Evolutionary conservation across 2,113 vertebrate species (phyloP).

Genomic region (Pteruthius melanotis): DNA sequence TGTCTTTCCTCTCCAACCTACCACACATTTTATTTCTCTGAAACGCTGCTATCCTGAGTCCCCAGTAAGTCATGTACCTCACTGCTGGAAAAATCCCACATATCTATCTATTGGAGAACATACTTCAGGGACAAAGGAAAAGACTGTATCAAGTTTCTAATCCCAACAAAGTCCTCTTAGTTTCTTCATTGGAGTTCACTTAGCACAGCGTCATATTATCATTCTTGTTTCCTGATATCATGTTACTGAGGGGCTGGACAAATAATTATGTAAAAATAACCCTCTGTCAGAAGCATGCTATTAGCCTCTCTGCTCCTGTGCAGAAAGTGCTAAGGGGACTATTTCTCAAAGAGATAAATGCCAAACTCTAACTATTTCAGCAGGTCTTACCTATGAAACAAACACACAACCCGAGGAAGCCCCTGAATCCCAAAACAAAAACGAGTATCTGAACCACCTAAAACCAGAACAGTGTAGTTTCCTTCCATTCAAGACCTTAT

Average conservation of each 20-base stretch:
- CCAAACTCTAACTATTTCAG: neutral
- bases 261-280: constrained; percentile 33
- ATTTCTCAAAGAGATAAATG: neutral
- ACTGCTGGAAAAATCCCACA: neutral
- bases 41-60: neutral
- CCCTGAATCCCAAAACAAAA: neutral
- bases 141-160: neutral
- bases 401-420: neutral
- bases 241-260: neutral
- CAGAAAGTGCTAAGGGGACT: neutral
- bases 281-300: neutral
- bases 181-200: neutral
- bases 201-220: neutral
- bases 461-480: neutral
- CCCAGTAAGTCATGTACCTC: neutral
- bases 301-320: neutral
- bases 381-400: neutral
- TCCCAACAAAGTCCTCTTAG: neutral
- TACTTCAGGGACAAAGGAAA: neutral
- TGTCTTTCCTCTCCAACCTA: neutral
- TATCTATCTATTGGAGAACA: neutral
- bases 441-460: neutral
- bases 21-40: neutral
- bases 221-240: constrained; percentile 1
- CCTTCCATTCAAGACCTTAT: neutral